These are phyloP conservation scores for Crenichthys baileyi DNA, from an alignment of 2,797 vertebrate species.

Conservation along the genomic window DNA sequence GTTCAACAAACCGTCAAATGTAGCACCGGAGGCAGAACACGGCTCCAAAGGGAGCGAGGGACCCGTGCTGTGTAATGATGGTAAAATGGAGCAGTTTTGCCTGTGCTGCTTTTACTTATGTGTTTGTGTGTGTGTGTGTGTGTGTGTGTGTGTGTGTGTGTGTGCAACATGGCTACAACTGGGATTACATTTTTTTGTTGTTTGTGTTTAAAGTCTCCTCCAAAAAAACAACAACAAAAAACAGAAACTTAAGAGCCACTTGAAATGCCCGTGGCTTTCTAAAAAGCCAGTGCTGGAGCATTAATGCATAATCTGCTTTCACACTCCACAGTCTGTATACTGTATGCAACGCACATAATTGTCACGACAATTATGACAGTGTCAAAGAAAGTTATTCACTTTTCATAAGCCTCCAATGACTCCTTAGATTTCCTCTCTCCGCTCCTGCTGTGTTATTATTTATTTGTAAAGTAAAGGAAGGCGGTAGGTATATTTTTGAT, in stretches of 20 bases:
- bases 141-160: slow-evolving; percentile 42
- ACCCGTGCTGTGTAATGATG: slow-evolving; percentile 81
- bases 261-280: slow-evolving; percentile 60
- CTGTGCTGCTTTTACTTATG: slow-evolving; percentile 66
- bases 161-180: slow-evolving; percentile 72
- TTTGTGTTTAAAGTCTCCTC: slow-evolving; percentile 58
- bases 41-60: slow-evolving; percentile 80
- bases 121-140: slow-evolving; percentile 33
- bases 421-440: slow-evolving; percentile 66
- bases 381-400: slow-evolving; percentile 55
- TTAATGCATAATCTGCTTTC: slow-evolving; percentile 73
- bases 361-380: slow-evolving; percentile 72
- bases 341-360: slow-evolving; percentile 67
- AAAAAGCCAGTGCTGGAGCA: slow-evolving; percentile 60
- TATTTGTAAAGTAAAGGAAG: slow-evolving; percentile 67
- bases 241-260: slow-evolving; percentile 45
- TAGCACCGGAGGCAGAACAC: slow-evolving; percentile 81
- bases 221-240: slow-evolving; percentile 20
- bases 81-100: slow-evolving; percentile 79
- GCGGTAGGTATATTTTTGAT: slow-evolving; percentile 77
- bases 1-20: slow-evolving; percentile 84
- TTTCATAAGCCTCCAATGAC: slow-evolving; percentile 70
- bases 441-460: slow-evolving; percentile 76
- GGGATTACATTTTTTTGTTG: slow-evolving; percentile 75
- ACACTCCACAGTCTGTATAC: slow-evolving; percentile 67